Percentiles rank a stretch among this genome's conserved stretches.
Conservation (phyloP, 2,797 vertebrate genomes). For the Arrhamphus sclerolepis region DNA sequence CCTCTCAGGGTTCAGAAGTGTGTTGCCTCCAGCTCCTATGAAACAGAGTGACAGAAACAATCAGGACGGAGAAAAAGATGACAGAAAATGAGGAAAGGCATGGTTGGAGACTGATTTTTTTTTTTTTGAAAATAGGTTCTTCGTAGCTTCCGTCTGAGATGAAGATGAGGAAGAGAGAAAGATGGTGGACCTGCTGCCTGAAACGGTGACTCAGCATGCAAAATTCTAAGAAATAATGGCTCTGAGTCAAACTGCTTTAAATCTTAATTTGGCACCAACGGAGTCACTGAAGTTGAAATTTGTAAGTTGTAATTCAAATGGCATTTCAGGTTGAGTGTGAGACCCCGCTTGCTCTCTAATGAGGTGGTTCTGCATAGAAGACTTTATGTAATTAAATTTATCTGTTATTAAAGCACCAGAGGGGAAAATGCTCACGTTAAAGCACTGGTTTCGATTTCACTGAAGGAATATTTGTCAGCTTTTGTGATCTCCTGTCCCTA, state of each 20-base stretch:
- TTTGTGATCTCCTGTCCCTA: too few relatives aligned
- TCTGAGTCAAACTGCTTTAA: constrained; percentile 11
- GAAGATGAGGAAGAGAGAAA: constrained; percentile 19
- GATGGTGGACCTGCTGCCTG: constrained; percentile 1
- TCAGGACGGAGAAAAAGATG: constrained; percentile 11
- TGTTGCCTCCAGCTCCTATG: constrained; percentile 55
- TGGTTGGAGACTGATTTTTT: neutral
- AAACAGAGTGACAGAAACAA: constrained; percentile 30
- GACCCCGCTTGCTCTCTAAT: neutral
- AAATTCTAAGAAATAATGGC: constrained; percentile 9
- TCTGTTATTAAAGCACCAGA: too few relatives aligned
- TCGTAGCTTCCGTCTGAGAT: neutral
- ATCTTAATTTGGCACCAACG: constrained; percentile 12
- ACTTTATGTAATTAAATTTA: neutral
- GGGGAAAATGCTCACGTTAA: too few relatives aligned
- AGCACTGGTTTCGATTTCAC: too few relatives aligned
- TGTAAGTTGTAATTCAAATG: neutral
- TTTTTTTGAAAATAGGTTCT: constrained; percentile 4
- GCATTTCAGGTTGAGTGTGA: neutral
- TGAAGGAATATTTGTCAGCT: too few relatives aligned
- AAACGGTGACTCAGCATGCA: constrained; percentile 4
- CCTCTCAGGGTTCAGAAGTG: constrained; percentile 58
- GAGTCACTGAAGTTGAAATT: neutral
- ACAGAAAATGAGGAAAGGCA: neutral
- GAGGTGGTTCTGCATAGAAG: too few relatives aligned